These are phyloP conservation scores for Stramonita haemastoma DNA, from an alignment of 2,888 invertebrate genomes.

Conservation along the genomic window DNA sequence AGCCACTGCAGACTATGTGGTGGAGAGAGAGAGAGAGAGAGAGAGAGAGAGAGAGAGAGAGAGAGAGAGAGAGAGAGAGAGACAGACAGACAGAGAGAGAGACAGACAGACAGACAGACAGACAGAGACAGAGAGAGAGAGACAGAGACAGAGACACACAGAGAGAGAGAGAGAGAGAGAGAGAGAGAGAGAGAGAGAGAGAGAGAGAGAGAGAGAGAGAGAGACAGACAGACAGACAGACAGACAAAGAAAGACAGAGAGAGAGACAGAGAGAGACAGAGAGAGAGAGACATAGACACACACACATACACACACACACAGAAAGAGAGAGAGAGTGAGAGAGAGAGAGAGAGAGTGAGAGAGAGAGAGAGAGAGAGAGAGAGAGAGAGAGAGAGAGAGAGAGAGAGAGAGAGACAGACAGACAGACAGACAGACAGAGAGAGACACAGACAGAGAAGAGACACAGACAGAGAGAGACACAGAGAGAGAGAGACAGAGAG, in stretches of 20 bases:
- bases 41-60: background rate
- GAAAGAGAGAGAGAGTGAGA: no score
- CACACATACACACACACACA: no score
- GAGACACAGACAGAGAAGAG: background rate
- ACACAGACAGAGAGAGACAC: background rate
- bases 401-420: background rate
- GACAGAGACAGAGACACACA: background rate
- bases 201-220: conserved; percentile 11
- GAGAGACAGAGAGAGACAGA: background rate
- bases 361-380: conserved; percentile 18
- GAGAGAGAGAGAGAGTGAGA: background rate
- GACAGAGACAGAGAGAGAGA: conserved; percentile 12
- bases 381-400: background rate
- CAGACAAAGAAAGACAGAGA: background rate
- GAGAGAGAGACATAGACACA: background rate
- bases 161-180: background rate
- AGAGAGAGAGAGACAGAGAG: conserved; percentile 25
- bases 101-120: background rate
- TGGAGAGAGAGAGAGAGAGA: background rate
- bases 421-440: background rate
- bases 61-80: conserved; percentile 17
- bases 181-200: conserved; percentile 22
- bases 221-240: background rate
- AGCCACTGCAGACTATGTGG: background rate
- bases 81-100: conserved; percentile 15